Evolutionary conservation across 2,113 vertebrate genomes (phyloP).

Genomic region (Cebidichthys violaceus): DNA sequence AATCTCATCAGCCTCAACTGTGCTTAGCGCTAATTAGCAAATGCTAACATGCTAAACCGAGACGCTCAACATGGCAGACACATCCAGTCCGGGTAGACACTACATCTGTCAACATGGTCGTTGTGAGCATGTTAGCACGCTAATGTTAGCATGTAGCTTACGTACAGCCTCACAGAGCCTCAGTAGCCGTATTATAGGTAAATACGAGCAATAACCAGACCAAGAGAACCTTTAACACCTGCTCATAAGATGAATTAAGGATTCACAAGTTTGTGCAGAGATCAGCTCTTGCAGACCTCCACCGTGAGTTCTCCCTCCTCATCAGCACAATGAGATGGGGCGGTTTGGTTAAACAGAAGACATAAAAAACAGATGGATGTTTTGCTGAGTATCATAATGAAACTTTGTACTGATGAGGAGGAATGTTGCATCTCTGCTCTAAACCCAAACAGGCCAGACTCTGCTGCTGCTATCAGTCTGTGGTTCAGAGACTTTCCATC

Average conservation of each 20-base stretch:
- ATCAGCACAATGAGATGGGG: constrained; percentile 16
- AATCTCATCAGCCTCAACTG: no score
- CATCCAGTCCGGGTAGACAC: no score
- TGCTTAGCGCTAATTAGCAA: no score
- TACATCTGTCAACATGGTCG: no score
- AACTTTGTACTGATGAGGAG: constrained; percentile 40
- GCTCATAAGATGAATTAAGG: neutral
- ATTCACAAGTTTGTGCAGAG: neutral
- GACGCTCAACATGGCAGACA: no score
- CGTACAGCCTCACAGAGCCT: neutral
- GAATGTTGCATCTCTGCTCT: constrained; percentile 47
- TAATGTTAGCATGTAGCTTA: neutral
- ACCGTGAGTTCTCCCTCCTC: neutral
- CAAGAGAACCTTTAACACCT: neutral
- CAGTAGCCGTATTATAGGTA: neutral
- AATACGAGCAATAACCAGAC: neutral
- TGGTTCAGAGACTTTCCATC: neutral
- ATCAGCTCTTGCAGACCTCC: neutral
- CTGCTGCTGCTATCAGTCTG: constrained; percentile 28
- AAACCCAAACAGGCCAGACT: constrained; percentile 23
- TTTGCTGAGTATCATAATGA: constrained; percentile 27
- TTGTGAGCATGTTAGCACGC: neutral
- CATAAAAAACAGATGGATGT: constrained; percentile 14
- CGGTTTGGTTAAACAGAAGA: constrained; percentile 7
- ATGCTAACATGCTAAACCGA: no score